Conservation (phyloP, 2,888 invertebrate genomes). For the Diaperis boleti region DNA sequence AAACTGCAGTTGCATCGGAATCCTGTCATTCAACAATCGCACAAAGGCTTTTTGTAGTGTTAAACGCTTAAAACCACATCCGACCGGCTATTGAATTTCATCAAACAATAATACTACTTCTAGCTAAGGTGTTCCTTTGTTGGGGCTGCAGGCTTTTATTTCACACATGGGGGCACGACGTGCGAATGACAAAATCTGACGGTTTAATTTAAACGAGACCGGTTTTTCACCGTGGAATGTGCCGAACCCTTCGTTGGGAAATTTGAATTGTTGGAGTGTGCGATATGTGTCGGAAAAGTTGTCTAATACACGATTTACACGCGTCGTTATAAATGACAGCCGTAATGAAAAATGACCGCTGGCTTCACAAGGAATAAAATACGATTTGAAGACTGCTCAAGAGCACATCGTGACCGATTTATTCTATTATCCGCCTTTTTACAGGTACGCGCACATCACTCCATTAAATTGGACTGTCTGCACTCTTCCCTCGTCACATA, state of each 20-base stretch:
- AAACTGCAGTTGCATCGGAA: slow-evolving; percentile 36
- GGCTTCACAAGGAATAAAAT: too few species aligned
- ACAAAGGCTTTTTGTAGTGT: slow-evolving; percentile 54
- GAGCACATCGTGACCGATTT: too few species aligned
- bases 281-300: slow-evolving; percentile 15
- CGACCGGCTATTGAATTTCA: slow-evolving; percentile 53
- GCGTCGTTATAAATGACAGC: slow-evolving; percentile 21
- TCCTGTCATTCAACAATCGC: slow-evolving; percentile 50
- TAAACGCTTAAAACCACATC: slow-evolving; percentile 51
- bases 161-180: slow-evolving; percentile 37
- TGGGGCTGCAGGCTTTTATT: slow-evolving; percentile 43
- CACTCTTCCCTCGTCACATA: slow-evolving; percentile 12
- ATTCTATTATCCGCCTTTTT: too few species aligned
- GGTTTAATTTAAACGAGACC: slow-evolving; percentile 30
- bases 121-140: slow-evolving; percentile 50
- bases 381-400: too few species aligned
- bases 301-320: slow-evolving; percentile 6
- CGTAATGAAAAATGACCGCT: too few species aligned
- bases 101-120: slow-evolving; percentile 48
- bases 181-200: slow-evolving; percentile 34
- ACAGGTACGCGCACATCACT: too few species aligned
- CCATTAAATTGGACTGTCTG: slow-evolving; percentile 11
- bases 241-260: slow-evolving; percentile 19
- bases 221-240: slow-evolving; percentile 20
- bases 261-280: slow-evolving; percentile 20